A percentile compares a stretch with the other conserved stretches of the same genome.
These are phyloP conservation scores for Clivina fossor DNA, from an alignment of 2,888 invertebrate species.

Conservation along the genomic window DNA sequence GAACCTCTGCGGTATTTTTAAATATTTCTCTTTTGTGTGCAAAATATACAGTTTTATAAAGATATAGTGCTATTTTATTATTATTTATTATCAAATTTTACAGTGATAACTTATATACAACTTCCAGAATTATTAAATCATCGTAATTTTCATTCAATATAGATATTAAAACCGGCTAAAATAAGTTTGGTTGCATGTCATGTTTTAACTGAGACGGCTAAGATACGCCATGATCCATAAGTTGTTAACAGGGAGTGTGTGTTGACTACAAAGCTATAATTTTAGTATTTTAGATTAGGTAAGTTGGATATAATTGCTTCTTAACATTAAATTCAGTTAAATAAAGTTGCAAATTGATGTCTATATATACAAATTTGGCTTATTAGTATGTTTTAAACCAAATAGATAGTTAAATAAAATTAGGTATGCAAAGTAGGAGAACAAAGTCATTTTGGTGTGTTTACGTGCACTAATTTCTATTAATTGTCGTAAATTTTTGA, in stretches of 20 bases:
- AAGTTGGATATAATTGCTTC: constrained; percentile 11
- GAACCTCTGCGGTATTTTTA: constrained; percentile 30
- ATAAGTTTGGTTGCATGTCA: constrained; percentile 29
- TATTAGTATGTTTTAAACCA: too few relatives aligned
- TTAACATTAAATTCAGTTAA: not conserved
- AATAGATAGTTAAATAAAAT: too few relatives aligned
- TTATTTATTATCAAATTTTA: constrained; percentile 3
- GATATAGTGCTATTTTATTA: not conserved
- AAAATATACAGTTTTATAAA: constrained; percentile 20
- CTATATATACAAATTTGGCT: too few relatives aligned
- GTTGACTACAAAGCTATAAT: constrained; percentile 37
- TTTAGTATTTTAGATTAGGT: constrained; percentile 27
- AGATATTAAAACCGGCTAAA: constrained; percentile 25
- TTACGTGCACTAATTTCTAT: too few relatives aligned
- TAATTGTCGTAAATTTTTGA: too few relatives aligned
- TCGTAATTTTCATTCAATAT: not conserved
- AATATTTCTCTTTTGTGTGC: constrained; percentile 30
- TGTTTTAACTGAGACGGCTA: constrained; percentile 28
- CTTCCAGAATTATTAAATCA: not conserved
- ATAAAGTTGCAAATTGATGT: not conserved
- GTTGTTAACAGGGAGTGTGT: constrained; percentile 51
- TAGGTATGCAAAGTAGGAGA: too few relatives aligned
- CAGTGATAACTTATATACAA: not conserved
- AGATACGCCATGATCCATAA: constrained; percentile 52
- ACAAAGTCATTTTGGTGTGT: too few relatives aligned